A percentile compares a stretch with the other conserved stretches of the same genome.
phyloP scores from a whole-genome alignment of 2,888 invertebrate species.

The Ceramica pisi region DNA sequence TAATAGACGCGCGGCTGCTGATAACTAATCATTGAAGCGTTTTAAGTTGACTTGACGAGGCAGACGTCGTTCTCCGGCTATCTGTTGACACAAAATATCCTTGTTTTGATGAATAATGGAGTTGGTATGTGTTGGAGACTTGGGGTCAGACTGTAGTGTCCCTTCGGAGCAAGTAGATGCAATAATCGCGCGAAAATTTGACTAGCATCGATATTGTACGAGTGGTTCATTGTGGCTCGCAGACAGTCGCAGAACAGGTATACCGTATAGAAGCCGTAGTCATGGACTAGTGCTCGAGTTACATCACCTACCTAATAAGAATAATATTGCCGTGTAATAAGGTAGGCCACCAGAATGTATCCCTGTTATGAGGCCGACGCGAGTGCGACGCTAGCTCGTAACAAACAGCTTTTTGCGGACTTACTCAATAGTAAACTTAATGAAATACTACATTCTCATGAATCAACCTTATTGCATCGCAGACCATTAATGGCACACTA shows the following conservation, averaged over 20 bases:
- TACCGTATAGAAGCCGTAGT: background rate
- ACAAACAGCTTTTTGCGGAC: background rate
- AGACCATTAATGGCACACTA: background rate
- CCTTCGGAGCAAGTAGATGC: background rate
- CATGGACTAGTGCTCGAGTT: background rate
- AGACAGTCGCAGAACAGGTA: background rate
- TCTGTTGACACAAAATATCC: background rate
- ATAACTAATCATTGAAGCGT: conserved; percentile 19
- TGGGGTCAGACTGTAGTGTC: too few relatives aligned
- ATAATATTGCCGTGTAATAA: too few relatives aligned
- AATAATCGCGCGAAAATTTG: background rate
- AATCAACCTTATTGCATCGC: background rate
- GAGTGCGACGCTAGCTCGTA: background rate
- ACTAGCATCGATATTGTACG: background rate
- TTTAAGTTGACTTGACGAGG: conserved; percentile 2
- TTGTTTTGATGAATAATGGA: conserved; percentile 1
- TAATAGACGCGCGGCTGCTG: conserved; percentile 27
- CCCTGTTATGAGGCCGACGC: background rate
- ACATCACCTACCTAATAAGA: background rate
- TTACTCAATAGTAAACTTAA: background rate
- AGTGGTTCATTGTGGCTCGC: background rate
- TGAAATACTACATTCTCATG: background rate
- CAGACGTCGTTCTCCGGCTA: conserved; percentile 1
- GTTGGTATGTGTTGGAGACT: background rate
- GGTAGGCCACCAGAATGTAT: background rate